phyloP scores from a whole-genome alignment of 1,140 invertebrate species.

The Apocrypta bakeri region DNA sequence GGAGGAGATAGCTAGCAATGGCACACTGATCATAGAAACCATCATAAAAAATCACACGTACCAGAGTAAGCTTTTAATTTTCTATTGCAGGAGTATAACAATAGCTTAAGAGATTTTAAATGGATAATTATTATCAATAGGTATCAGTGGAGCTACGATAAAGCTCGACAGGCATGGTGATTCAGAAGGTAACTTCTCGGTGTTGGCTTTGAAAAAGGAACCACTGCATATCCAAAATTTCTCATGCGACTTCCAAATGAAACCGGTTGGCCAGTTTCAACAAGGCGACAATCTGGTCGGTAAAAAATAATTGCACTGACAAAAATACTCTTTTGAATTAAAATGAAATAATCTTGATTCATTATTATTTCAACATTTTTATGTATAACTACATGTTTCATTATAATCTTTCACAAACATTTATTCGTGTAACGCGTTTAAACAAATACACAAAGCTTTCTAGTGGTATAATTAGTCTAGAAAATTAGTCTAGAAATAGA shows the following conservation, averaged over 20 bases:
- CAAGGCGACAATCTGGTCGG: slow-evolving; percentile 84
- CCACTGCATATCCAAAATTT: slow-evolving; percentile 75
- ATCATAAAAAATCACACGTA: slow-evolving; percentile 86
- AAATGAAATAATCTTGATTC: too few relatives aligned
- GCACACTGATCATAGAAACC: slow-evolving; percentile 84
- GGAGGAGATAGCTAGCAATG: slow-evolving; percentile 83
- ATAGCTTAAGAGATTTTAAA: slow-evolving; percentile 4
- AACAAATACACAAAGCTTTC: too few relatives aligned
- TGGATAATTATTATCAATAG: slow-evolving; percentile 71
- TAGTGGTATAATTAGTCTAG: too few relatives aligned
- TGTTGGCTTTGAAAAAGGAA: slow-evolving; percentile 84
- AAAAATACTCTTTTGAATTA: too few relatives aligned
- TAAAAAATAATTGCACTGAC: too few relatives aligned
- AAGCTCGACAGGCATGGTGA: slow-evolving; percentile 94
- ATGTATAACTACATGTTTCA: too few relatives aligned
- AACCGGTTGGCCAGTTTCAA: slow-evolving; percentile 87
- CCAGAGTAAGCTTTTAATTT: slow-evolving; percentile 78
- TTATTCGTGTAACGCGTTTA: too few relatives aligned
- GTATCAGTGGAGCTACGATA: slow-evolving; percentile 93
- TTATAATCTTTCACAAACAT: too few relatives aligned
- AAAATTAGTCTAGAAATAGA: too few relatives aligned
- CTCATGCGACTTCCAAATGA: slow-evolving; percentile 83
- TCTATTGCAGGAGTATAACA: slow-evolving; percentile 38
- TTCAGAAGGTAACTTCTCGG: slow-evolving; percentile 97
- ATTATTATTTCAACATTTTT: too few relatives aligned